Evolutionary conservation across 2,797 vertebrate species (phyloP).

Genomic region (Choloepus didactylus): DNA sequence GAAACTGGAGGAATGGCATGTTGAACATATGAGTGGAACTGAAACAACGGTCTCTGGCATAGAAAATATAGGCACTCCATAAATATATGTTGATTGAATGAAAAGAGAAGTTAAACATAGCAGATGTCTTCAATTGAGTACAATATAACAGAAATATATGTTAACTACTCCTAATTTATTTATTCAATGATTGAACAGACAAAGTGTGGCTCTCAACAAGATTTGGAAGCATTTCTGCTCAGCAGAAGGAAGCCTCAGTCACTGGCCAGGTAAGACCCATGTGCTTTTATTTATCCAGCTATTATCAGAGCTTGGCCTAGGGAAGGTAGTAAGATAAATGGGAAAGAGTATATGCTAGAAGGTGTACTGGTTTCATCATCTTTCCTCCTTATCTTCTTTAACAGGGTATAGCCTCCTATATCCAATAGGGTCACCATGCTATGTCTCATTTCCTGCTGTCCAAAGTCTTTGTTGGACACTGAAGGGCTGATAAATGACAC

Average conservation of each 20-base stretch:
- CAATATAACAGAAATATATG: not conserved
- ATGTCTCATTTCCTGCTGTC: not conserved
- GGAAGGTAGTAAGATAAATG: not conserved
- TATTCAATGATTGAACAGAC: not conserved
- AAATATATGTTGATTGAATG: not conserved
- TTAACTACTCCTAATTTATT: not conserved
- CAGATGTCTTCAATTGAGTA: not conserved
- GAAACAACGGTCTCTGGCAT: not conserved
- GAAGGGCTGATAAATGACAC: not conserved
- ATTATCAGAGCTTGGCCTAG: not conserved
- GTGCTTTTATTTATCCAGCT: not conserved
- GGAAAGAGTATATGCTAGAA: not conserved
- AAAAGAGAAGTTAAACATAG: not conserved
- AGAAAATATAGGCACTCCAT: not conserved
- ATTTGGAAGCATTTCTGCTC: not conserved
- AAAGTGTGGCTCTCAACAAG: not conserved
- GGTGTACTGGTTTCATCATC: fast-evolving
- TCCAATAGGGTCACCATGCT: not conserved
- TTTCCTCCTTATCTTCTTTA: not conserved
- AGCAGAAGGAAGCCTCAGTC: not conserved
- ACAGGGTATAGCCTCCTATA: not conserved
- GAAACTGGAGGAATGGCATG: conserved; percentile 28
- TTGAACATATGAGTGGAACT: not conserved
- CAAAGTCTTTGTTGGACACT: not conserved
- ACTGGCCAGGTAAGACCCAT: not conserved